Evolutionary conservation across 2,797 vertebrate species (phyloP).

Genomic region (Chlorospingus semifuscus): DNA sequence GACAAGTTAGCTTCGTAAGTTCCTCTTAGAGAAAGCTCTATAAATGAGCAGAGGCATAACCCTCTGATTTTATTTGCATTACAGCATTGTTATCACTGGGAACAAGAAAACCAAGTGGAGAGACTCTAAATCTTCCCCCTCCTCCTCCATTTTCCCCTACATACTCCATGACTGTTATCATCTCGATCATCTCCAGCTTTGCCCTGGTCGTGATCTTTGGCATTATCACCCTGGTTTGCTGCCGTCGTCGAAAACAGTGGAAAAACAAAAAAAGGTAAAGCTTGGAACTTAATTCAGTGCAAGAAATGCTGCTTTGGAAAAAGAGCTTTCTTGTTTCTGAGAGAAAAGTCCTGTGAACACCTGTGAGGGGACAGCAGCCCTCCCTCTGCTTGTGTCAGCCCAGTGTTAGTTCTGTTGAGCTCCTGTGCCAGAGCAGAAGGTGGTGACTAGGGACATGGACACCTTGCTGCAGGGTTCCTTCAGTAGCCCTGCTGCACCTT

Average conservation of each 20-base stretch:
- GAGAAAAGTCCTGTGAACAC: neutral
- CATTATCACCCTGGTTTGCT: constrained; percentile 81
- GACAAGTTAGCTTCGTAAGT: neutral
- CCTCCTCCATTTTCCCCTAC: constrained; percentile 78
- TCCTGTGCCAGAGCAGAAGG: neutral
- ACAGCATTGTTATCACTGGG: constrained; percentile 71
- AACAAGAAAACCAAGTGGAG: constrained; percentile 71
- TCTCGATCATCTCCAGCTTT: constrained; percentile 85
- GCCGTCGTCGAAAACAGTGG: constrained; percentile 84
- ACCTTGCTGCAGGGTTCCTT: neutral
- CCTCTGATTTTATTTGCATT: constrained; percentile 37
- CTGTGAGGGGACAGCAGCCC: neutral
- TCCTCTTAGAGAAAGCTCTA: neutral
- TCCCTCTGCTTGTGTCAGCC: neutral
- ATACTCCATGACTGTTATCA: constrained; percentile 91
- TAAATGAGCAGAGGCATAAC: neutral
- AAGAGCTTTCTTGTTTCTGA: neutral
- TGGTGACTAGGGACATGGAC: neutral
- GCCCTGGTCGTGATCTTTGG: constrained; percentile 79
- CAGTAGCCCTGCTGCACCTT: neutral
- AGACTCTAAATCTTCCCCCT: constrained; percentile 63
- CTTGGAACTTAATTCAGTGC: neutral
- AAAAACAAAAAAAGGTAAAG: constrained; percentile 87
- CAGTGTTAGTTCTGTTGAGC: neutral
- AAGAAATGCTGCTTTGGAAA: neutral